A percentile compares a stretch with the other conserved stretches of the same genome.
Evolutionary conservation across 2,797 vertebrate genomes (phyloP).

Genomic region (Trachops cirrhosus): DNA sequence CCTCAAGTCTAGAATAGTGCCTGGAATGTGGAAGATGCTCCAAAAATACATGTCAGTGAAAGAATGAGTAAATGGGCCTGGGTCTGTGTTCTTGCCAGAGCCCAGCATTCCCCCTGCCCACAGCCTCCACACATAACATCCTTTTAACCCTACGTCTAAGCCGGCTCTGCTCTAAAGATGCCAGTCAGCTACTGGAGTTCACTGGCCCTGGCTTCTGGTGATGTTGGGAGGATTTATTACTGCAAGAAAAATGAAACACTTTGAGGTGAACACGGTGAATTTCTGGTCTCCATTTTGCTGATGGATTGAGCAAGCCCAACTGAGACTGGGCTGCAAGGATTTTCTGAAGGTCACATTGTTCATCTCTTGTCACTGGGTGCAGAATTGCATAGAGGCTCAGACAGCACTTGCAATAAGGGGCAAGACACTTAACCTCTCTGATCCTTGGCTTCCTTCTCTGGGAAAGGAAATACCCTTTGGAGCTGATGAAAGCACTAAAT

Average conservation of each 20-base stretch:
- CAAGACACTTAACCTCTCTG: neutral
- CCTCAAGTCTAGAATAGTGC: neutral
- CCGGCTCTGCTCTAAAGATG: conserved; percentile 66
- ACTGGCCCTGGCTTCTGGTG: neutral
- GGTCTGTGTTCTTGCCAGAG: conserved; percentile 60
- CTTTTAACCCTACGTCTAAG: conserved; percentile 48
- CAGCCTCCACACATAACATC: conserved; percentile 64
- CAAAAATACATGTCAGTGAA: neutral
- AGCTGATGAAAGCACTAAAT: neutral
- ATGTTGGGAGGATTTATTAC: conserved; percentile 38
- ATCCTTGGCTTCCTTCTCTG: neutral
- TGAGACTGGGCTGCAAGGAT: neutral
- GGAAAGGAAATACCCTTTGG: neutral
- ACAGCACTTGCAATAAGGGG: neutral
- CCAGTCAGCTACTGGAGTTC: conserved; percentile 74
- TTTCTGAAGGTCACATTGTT: neutral
- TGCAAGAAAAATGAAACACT: neutral
- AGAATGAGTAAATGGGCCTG: neutral
- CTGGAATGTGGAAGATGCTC: neutral
- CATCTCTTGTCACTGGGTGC: neutral
- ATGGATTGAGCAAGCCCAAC: neutral
- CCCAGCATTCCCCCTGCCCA: conserved; percentile 75
- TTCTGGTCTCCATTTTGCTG: conserved; percentile 47
- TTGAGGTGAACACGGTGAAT: neutral
- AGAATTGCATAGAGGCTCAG: neutral